These are phyloP conservation scores for Nettapus auritus DNA, from an alignment of 2,113 vertebrate species.

Conservation along the genomic window DNA sequence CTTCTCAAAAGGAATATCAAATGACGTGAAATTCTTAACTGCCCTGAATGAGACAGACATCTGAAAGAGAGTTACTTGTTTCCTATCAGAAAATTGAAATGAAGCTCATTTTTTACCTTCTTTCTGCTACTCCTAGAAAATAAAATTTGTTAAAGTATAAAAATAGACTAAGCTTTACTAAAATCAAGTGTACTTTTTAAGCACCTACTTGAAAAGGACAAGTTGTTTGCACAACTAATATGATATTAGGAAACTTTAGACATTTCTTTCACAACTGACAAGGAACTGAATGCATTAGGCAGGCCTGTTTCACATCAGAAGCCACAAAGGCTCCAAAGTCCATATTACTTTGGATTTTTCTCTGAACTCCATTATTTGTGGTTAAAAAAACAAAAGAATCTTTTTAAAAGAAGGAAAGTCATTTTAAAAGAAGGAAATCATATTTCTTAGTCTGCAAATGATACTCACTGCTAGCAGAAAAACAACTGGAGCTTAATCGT, in stretches of 20 bases:
- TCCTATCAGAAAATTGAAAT: neutral
- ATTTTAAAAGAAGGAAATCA: slow-evolving; percentile 61
- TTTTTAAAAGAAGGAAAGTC: slow-evolving; percentile 59
- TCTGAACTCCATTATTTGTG: slow-evolving; percentile 44
- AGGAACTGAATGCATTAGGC: slow-evolving; percentile 47
- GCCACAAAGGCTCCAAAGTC: slow-evolving; percentile 49
- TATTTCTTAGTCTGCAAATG: slow-evolving; percentile 38
- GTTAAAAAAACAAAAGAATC: slow-evolving; percentile 47
- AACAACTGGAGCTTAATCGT: slow-evolving; percentile 21
- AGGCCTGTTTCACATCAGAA: slow-evolving; percentile 59
- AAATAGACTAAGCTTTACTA: neutral
- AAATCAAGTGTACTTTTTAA: slow-evolving; percentile 22
- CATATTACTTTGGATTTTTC: slow-evolving; percentile 31
- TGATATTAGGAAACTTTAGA: slow-evolving; percentile 58
- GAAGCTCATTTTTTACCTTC: neutral
- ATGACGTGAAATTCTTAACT: slow-evolving; percentile 16
- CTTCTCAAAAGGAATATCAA: slow-evolving; percentile 30
- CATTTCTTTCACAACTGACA: slow-evolving; percentile 57
- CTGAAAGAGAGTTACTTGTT: neutral
- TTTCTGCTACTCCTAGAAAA: neutral
- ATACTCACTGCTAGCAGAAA: neutral
- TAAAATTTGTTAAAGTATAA: neutral
- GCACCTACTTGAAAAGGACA: slow-evolving; percentile 42
- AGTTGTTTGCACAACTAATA: slow-evolving; percentile 40
- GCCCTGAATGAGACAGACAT: neutral